A percentile compares a stretch with the other conserved stretches of the same genome.
Conservation (phyloP, 2,888 invertebrate genomes). For the Cataglyphis livida region DNA sequence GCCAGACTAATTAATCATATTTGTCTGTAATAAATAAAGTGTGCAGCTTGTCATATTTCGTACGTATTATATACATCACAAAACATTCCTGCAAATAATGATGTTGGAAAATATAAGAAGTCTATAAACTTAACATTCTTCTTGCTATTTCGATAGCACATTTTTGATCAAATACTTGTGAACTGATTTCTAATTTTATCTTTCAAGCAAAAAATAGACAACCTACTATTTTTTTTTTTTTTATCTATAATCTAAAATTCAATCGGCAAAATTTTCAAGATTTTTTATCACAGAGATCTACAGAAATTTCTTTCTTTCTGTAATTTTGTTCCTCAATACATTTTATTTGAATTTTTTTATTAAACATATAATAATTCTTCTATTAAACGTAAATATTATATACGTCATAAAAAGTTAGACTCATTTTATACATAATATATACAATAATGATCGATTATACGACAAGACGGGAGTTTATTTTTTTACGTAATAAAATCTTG, state of each 20-base stretch:
- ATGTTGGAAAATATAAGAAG: neutral
- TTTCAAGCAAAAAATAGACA: neutral
- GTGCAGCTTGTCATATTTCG: neutral
- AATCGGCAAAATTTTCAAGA: neutral
- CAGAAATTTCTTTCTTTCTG: neutral
- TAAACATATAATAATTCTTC: neutral
- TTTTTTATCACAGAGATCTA: neutral
- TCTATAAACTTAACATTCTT: neutral
- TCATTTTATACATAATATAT: neutral
- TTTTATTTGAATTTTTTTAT: neutral
- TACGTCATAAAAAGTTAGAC: neutral
- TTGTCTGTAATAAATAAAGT: neutral
- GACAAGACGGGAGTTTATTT: neutral
- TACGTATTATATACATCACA: neutral
- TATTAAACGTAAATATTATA: neutral
- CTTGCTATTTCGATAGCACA: neutral
- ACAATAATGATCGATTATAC: neutral
- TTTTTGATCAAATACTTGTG: neutral
- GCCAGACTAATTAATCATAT: neutral
- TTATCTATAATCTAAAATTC: neutral
- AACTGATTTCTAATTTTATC: conserved; percentile 21
- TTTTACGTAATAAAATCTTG: neutral
- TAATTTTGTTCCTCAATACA: neutral
- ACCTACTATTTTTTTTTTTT: neutral
- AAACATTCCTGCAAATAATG: neutral